phyloP scores from a whole-genome alignment of 1,140 invertebrate genomes.

The Caligus rogercresseyi region DNA sequence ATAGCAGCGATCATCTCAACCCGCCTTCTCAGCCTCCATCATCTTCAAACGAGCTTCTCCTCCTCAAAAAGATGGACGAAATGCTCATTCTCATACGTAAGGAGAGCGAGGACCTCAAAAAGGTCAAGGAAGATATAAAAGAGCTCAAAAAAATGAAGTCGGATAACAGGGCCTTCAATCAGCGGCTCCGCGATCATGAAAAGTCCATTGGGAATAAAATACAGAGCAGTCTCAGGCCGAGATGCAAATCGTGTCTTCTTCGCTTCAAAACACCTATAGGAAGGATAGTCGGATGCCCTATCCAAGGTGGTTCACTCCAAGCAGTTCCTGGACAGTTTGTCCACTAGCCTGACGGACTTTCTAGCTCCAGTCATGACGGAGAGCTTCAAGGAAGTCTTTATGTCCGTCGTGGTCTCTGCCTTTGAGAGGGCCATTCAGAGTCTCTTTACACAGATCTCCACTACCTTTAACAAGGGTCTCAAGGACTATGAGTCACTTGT shows the following conservation, averaged over 20 bases:
- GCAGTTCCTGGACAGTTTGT: not conserved
- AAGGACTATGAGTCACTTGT: slow-evolving; percentile 3
- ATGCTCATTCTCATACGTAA: not conserved
- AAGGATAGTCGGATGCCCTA: not conserved
- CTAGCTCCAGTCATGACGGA: not conserved
- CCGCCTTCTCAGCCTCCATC: not conserved
- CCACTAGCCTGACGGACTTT: not conserved
- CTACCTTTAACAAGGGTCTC: slow-evolving; percentile 6
- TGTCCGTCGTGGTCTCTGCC: not conserved
- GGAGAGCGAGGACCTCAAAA: not conserved
- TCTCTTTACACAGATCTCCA: slow-evolving; percentile 3
- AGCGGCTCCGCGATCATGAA: not conserved
- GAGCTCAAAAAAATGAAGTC: not conserved
- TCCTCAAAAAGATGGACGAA: slow-evolving; percentile 12
- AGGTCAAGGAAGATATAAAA: not conserved
- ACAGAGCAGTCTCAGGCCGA: not conserved
- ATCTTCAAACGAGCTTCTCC: not conserved
- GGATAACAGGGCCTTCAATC: not conserved
- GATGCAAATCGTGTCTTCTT: not conserved
- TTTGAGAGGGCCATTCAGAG: slow-evolving; percentile 4
- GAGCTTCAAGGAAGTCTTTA: not conserved
- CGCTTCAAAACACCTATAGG: not conserved
- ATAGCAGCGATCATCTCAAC: too few relatives aligned
- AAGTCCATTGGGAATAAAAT: not conserved
- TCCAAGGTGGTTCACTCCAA: slow-evolving; percentile 2